phyloP scores from a whole-genome alignment of 1,140 invertebrate species.

The Hylyphantes graminicola region DNA sequence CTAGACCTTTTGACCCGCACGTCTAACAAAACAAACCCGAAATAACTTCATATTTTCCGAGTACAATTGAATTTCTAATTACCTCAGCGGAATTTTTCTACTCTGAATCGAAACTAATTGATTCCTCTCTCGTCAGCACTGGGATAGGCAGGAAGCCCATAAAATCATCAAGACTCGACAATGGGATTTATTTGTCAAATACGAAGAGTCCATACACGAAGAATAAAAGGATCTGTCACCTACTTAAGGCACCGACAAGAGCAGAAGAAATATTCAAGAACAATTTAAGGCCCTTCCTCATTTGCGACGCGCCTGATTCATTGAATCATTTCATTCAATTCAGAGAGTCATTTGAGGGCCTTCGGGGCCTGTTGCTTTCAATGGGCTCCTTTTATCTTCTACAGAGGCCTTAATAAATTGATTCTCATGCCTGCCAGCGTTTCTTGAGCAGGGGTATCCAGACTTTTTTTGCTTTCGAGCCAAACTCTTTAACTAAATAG shows the following conservation, averaged over 20 bases:
- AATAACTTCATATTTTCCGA: too few relatives aligned
- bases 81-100: too few relatives aligned
- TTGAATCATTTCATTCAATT: slow-evolving; percentile 38
- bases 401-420: slow-evolving; percentile 39
- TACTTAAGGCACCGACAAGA: neutral
- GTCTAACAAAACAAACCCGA: too few relatives aligned
- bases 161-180: neutral
- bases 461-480: too few relatives aligned
- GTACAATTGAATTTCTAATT: too few relatives aligned
- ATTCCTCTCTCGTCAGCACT: too few relatives aligned
- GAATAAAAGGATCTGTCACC: slow-evolving; percentile 11
- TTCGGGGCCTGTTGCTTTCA: slow-evolving; percentile 8
- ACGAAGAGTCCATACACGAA: neutral
- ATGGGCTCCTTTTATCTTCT: slow-evolving; percentile 28
- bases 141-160: too few relatives aligned
- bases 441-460: neutral
- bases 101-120: too few relatives aligned
- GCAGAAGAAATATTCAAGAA: neutral
- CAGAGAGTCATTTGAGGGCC: slow-evolving; percentile 30
- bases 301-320: slow-evolving; percentile 29
- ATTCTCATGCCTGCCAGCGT: slow-evolving; percentile 30
- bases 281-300: slow-evolving; percentile 42
- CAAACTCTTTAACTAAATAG: too few relatives aligned
- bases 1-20: too few relatives aligned
- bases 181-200: slow-evolving; percentile 22